These are phyloP conservation scores for Gambelia wislizenii DNA, from an alignment of 2,797 vertebrate genomes.

Conservation along the genomic window DNA sequence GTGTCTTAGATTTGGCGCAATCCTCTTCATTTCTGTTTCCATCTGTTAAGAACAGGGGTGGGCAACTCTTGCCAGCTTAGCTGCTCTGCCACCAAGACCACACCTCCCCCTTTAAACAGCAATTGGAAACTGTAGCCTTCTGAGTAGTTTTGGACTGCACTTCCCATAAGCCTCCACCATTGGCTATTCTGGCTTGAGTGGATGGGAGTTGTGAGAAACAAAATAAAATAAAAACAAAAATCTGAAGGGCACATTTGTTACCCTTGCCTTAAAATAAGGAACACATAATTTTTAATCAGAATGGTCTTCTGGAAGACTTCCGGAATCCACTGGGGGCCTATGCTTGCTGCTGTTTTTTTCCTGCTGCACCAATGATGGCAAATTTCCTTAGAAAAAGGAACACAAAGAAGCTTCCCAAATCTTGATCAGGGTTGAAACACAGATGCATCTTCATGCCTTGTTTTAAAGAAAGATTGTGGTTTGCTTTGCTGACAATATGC, in stretches of 20 bases:
- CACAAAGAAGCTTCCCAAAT: not conserved
- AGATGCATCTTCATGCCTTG: not conserved
- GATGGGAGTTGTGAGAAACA: no score
- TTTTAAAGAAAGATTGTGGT: not conserved
- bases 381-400: not conserved
- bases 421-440: not conserved
- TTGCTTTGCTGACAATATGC: not conserved
- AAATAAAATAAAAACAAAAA: no score
- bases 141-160: not conserved
- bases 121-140: not conserved
- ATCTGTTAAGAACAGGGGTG: not conserved
- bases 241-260: no score
- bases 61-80: not conserved
- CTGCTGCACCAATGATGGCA: not conserved
- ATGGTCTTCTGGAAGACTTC: not conserved
- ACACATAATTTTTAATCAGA: not conserved
- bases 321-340: not conserved
- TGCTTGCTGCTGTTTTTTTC: not conserved
- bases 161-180: no score
- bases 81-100: not conserved
- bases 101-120: not conserved
- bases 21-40: not conserved
- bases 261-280: not conserved
- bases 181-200: no score
- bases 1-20: not conserved